phyloP scores from a whole-genome alignment of 2,113 vertebrate species.

The Carlito syrichta region DNA sequence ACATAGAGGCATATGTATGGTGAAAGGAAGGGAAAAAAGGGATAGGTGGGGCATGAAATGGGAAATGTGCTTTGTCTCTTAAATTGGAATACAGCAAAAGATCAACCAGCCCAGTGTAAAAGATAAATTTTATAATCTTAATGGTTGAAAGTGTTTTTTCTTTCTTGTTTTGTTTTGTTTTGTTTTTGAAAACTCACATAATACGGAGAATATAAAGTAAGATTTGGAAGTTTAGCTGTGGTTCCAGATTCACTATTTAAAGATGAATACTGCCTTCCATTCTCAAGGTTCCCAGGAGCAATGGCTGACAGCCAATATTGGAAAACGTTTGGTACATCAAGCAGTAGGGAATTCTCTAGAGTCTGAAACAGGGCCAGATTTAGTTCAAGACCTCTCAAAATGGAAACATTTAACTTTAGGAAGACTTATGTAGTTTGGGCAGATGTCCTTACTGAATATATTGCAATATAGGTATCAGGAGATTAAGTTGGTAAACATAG shows the following conservation, averaged over 20 bases:
- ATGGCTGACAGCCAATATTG: not conserved
- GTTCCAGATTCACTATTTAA: not conserved
- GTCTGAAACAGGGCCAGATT: not conserved
- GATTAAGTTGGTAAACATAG: not conserved
- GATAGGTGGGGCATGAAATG: not conserved
- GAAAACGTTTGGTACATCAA: not conserved
- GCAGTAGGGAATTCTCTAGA: not conserved
- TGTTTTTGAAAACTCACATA: not conserved
- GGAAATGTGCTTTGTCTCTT: not conserved
- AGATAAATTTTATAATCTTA: not conserved
- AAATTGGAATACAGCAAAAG: not conserved
- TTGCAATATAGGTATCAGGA: not conserved
- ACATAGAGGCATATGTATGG: not conserved
- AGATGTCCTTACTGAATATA: not conserved
- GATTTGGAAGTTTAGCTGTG: not conserved
- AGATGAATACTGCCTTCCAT: not conserved
- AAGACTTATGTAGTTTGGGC: not conserved
- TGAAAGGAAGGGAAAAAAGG: not conserved
- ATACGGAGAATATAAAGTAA: not conserved
- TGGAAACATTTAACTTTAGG: not conserved
- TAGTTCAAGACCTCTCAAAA: not conserved
- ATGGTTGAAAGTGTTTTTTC: not conserved
- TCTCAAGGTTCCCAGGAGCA: not conserved
- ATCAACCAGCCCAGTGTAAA: not conserved
- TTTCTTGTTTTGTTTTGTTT: not conserved